Conservation (phyloP, 2,113 vertebrate genomes). For the Podarcis raffonei region DNA sequence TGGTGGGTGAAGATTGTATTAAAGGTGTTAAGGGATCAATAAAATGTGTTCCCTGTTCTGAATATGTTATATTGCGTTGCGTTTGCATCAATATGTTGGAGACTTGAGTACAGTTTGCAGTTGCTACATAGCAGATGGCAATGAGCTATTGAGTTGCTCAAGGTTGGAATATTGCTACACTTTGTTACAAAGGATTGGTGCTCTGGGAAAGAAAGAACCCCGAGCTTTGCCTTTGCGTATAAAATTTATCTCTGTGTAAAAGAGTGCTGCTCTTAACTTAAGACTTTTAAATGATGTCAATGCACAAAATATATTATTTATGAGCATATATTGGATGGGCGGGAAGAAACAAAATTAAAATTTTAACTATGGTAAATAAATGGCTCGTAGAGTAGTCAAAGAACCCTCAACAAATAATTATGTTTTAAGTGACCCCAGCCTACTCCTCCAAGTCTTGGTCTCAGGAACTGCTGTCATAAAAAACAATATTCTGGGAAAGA, state of each 20-base stretch:
- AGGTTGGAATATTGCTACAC: slow-evolving; percentile 16
- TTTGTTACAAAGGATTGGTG: slow-evolving; percentile 14
- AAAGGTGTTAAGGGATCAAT: neutral
- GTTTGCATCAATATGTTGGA: neutral
- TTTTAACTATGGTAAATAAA: neutral
- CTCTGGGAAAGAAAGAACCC: neutral
- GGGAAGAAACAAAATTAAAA: slow-evolving; percentile 2
- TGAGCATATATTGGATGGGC: neutral
- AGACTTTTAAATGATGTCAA: slow-evolving; percentile 14
- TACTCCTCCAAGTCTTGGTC: neutral
- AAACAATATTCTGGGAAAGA: neutral
- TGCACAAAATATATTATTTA: slow-evolving; percentile 18
- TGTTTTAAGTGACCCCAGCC: neutral
- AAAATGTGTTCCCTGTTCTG: slow-evolving; percentile 11
- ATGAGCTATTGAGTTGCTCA: slow-evolving; percentile 36
- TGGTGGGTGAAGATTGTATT: neutral
- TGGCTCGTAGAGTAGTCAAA: neutral
- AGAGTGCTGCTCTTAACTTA: neutral
- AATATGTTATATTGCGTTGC: slow-evolving; percentile 3
- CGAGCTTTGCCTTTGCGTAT: slow-evolving; percentile 1
- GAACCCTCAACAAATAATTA: neutral
- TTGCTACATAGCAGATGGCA: slow-evolving; percentile 30
- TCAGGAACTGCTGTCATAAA: neutral
- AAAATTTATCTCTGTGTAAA: slow-evolving; percentile 28
- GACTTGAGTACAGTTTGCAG: slow-evolving; percentile 32